A percentile compares a stretch with the other conserved stretches of the same genome.
These are phyloP conservation scores for Beris chalybata DNA, from an alignment of 2,888 invertebrate genomes.

Conservation along the genomic window DNA sequence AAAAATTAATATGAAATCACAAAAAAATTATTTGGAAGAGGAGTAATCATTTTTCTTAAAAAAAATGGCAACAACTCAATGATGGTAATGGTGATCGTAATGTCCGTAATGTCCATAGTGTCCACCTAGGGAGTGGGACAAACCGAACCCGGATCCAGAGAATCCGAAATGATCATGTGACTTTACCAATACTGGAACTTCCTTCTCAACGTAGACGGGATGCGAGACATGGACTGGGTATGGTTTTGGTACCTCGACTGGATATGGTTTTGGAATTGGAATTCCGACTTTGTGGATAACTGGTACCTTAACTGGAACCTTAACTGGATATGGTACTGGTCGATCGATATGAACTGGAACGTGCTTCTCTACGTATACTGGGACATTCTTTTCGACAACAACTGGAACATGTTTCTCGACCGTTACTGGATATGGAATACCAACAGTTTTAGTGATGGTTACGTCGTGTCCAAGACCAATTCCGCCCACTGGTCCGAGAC, in stretches of 20 bases:
- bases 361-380: conserved; percentile 35
- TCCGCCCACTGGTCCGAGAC: neutral
- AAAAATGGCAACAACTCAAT: neutral
- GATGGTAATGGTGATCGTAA: conserved; percentile 8
- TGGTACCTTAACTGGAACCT: conserved; percentile 27
- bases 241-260: conserved; percentile 27
- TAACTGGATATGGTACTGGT: conserved; percentile 31
- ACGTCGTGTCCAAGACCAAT: conserved; percentile 29
- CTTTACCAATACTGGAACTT: conserved; percentile 16
- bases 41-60: neutral
- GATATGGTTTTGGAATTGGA: conserved; percentile 30
- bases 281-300: conserved; percentile 26
- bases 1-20: conserved; percentile 27
- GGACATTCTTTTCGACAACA: conserved; percentile 34
- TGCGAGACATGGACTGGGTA: conserved; percentile 27
- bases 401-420: conserved; percentile 35
- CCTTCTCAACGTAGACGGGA: conserved; percentile 27
- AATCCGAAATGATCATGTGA: conserved; percentile 9
- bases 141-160: conserved; percentile 9
- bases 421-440: conserved; percentile 32
- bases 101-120: conserved; percentile 18
- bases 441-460: conserved; percentile 34
- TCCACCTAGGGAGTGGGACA: no score
- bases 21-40: conserved; percentile 23
- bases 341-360: conserved; percentile 35